Conservation (phyloP, 2,113 vertebrate genomes). For the Dipodomys merriami region DNA sequence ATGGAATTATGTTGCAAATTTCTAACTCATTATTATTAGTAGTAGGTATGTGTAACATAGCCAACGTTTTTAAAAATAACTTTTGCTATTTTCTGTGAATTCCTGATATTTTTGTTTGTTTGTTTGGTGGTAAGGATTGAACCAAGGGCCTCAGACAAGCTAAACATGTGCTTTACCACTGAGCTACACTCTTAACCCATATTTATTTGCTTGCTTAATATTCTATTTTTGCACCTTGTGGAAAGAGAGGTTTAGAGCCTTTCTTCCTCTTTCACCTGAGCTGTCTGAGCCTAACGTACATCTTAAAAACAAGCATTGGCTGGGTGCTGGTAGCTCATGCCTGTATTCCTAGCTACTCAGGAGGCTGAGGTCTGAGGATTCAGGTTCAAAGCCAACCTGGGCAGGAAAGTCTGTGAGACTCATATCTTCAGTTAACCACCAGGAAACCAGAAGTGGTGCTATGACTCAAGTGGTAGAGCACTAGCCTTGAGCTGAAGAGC, state of each 20-base stretch:
- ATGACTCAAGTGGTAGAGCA: no score
- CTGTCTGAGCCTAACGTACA: neutral
- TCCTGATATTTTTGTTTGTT: constrained; percentile 39
- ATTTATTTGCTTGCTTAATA: constrained; percentile 56
- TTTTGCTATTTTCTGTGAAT: constrained; percentile 57
- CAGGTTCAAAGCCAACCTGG: no score
- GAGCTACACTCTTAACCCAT: neutral
- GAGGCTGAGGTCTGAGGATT: no score
- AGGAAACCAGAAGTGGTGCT: no score
- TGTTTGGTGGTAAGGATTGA: neutral
- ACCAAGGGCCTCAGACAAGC: neutral
- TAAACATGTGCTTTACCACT: neutral
- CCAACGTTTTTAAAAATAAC: neutral
- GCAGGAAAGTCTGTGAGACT: no score
- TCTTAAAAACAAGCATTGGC: constrained; percentile 22
- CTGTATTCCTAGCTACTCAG: no score
- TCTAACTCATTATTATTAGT: neutral
- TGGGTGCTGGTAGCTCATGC: no score
- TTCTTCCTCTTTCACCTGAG: constrained; percentile 44
- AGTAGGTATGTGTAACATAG: neutral
- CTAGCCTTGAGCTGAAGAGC: no score
- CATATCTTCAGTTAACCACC: no score
- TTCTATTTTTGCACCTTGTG: constrained; percentile 51
- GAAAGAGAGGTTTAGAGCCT: neutral
- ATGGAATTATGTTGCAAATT: constrained; percentile 40